Evolutionary conservation across 2,113 vertebrate species (phyloP), one percentile per base, ranked within the genome.

Genomic region (Aviceda subcristata): DNA sequence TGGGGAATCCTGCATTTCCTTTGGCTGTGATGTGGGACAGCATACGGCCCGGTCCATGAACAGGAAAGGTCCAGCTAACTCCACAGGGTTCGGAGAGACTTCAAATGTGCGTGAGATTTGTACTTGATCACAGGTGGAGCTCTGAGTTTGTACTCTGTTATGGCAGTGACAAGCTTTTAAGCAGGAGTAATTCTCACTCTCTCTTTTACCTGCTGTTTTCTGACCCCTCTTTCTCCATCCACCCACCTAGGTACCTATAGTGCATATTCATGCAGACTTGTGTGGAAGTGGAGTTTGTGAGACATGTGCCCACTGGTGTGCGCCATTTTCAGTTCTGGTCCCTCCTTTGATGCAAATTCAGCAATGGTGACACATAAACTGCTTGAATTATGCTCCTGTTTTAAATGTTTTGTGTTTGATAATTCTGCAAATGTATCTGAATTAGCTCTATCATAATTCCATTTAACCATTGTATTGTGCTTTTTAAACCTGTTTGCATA

Each of bases 191-290:
- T 92, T 79, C 20, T 94, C 11, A 5, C 32, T 6, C 5, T 60
- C 14, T 30, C 8, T 93, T 81, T 23, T 6, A 45, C 34, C 12
- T 80, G 18, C n/a, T 71, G 5, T 59, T 84, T 82, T 55, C 41
- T 71, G 32, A 45, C 21, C 23, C 12, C 10, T 20, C 3, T 56
- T 79, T 92, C 26, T 91, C 22, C 26, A 6, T 38, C 43, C 13
- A 46, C 5, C 12, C 7, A 2, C 0, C 0, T 6, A 30, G 41
- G 22, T 67, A n/a, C 9, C 41, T 7, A 0, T 11, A 39, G 21
- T 32, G 15, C 27, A 8, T 9, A 1, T 71, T 69, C 3, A 15
- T 23, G 16, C 20, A 55, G 30, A 38, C 41, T 43, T 1, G 0
- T 5, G 46, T 57, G 15, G 15, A 38, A 48, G 16, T 43, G 27